A percentile compares a stretch with the other conserved stretches of the same genome.
Evolutionary conservation across 2,113 vertebrate genomes (phyloP).

Genomic region (Phalacrocorax brasilianus): DNA sequence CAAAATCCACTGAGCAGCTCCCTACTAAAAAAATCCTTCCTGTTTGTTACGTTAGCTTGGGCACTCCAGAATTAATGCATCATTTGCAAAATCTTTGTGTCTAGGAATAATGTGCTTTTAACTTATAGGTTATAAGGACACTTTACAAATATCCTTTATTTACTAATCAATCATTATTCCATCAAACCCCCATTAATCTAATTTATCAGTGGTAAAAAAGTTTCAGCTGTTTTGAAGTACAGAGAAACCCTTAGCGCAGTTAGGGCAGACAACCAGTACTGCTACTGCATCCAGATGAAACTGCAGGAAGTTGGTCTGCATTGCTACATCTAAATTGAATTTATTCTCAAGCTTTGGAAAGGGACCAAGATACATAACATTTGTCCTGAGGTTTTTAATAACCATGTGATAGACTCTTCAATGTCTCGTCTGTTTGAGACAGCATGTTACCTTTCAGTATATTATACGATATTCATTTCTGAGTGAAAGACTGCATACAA

Average conservation of each 20-base stretch:
- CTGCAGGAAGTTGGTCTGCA: neutral
- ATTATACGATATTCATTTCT: neutral
- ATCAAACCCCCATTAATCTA: too few species aligned
- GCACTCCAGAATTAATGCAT: too few species aligned
- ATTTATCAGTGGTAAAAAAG: too few species aligned
- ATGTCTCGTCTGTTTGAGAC: neutral
- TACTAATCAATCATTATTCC: too few species aligned
- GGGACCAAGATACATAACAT: neutral
- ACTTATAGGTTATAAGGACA: too few species aligned
- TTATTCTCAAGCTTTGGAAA: neutral
- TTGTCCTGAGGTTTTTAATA: neutral
- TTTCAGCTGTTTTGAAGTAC: neutral
- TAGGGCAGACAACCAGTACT: neutral
- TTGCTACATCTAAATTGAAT: neutral
- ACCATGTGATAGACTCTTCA: neutral
- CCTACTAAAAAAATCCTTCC: too few species aligned
- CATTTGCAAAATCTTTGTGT: too few species aligned
- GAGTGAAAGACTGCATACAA: neutral
- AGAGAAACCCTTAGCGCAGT: neutral
- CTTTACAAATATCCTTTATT: too few species aligned
- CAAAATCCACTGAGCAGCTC: too few species aligned
- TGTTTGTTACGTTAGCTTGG: too few species aligned
- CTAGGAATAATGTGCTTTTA: too few species aligned
- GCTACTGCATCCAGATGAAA: neutral
- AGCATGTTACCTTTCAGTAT: neutral